Conservation (phyloP, 2,888 invertebrate genomes). For the Volucella bombylans region DNA sequence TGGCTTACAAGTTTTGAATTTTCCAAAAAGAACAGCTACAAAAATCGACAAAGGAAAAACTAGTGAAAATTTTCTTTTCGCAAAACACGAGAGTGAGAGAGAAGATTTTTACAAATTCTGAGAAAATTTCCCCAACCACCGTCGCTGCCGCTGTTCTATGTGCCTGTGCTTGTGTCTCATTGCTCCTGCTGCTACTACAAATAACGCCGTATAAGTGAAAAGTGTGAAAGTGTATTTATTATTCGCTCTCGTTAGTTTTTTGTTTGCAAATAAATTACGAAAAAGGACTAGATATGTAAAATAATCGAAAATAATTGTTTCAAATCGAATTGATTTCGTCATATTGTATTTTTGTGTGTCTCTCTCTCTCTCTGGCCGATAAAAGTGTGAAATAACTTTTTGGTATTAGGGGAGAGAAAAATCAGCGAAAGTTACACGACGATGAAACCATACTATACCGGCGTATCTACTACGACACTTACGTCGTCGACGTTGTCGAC, state of each 20-base stretch:
- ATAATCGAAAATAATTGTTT: neutral
- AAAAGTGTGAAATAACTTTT: conserved; percentile 51
- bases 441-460: conserved; percentile 69
- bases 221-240: conserved; percentile 47
- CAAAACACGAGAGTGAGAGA: conserved; percentile 68
- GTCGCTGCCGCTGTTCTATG: conserved; percentile 12
- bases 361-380: conserved; percentile 28
- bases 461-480: conserved; percentile 57
- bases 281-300: conserved; percentile 43
- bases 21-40: conserved; percentile 18
- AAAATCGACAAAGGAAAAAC: conserved; percentile 43
- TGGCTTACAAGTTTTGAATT: neutral
- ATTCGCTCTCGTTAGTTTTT: conserved; percentile 26
- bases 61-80: conserved; percentile 59
- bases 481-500: conserved; percentile 33
- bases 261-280: conserved; percentile 44
- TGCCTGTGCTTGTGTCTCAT: conserved; percentile 4
- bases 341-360: conserved; percentile 20
- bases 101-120: conserved; percentile 63
- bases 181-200: conserved; percentile 39
- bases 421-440: conserved; percentile 42
- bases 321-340: conserved; percentile 8
- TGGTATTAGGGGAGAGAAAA: conserved; percentile 41
- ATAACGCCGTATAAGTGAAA: conserved; percentile 47
- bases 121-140: conserved; percentile 73